Percentiles rank a stretch among this genome's conserved stretches.
Conservation (phyloP, 92 coral and sea anemone species). For the Umimayanthus kanabou region DNA sequence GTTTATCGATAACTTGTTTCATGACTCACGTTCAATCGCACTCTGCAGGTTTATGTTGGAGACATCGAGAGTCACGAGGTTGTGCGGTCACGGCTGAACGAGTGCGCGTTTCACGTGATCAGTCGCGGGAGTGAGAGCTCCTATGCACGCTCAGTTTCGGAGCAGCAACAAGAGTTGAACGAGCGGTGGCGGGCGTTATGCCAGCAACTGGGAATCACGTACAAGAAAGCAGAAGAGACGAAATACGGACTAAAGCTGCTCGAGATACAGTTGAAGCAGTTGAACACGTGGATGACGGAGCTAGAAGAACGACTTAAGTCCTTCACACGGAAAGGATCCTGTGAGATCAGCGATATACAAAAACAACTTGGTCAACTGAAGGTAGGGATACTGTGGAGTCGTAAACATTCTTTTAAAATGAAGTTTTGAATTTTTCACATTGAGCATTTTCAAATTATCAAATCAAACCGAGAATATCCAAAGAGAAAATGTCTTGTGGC, state of each 20-base stretch:
- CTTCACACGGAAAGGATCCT: conserved; percentile 63
- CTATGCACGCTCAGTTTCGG: conserved; percentile 79
- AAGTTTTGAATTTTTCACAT: neutral
- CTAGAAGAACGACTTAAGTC: conserved; percentile 73
- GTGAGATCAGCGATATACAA: conserved; percentile 77
- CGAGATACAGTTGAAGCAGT: conserved; percentile 89
- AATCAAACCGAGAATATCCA: neutral
- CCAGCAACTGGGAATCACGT: conserved; percentile 95
- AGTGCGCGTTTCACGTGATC: conserved; percentile 83
- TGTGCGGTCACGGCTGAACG: conserved; percentile 84
- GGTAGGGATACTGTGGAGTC: conserved; percentile 48
- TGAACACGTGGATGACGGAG: conserved; percentile 92
- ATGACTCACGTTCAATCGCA: neutral
- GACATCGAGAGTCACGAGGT: conserved; percentile 95
- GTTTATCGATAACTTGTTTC: neutral
- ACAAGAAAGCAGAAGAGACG: conserved; percentile 98
- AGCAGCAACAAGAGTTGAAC: conserved; percentile 80
- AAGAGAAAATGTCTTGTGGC: too few species aligned
- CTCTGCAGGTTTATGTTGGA: conserved; percentile 83
- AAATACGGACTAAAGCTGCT: conserved; percentile 86
- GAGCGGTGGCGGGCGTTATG: conserved; percentile 98
- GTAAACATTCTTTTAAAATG: too few species aligned
- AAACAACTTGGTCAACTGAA: conserved; percentile 73
- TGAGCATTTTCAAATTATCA: neutral
- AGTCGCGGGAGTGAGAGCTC: conserved; percentile 84